These are phyloP conservation scores for Epiblema foenella DNA, from an alignment of 2,888 invertebrate genomes.

Conservation along the genomic window DNA sequence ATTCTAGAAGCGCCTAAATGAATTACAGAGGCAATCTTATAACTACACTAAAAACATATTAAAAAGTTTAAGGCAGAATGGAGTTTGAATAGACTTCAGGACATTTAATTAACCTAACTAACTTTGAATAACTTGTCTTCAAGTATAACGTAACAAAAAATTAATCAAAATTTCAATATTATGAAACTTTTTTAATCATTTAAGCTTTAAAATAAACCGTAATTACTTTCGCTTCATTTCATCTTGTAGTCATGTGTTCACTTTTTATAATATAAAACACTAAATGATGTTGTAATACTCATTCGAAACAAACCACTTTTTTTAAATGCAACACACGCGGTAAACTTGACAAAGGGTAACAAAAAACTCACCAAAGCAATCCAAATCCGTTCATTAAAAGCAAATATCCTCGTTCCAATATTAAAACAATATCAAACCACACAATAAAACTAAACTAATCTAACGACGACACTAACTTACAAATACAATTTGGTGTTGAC, in stretches of 20 bases:
- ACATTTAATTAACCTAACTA: conserved; percentile 42
- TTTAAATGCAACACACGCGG: conserved; percentile 38
- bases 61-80: conserved; percentile 9
- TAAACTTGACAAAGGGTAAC: conserved; percentile 42
- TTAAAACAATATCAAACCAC: conserved; percentile 52
- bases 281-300: not conserved
- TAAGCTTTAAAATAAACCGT: conserved; percentile 9
- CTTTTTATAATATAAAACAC: not conserved
- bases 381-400: conserved; percentile 82
- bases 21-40: conserved; percentile 28
- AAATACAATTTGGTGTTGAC: conserved; percentile 78
- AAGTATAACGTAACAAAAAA: conserved; percentile 1
- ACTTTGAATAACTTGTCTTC: conserved; percentile 31
- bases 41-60: not conserved
- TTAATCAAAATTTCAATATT: conserved; percentile 24
- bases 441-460: conserved; percentile 61
- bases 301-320: not conserved
- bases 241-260: too few species aligned
- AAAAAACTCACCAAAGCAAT: conserved; percentile 77
- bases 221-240: not conserved
- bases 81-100: conserved; percentile 10
- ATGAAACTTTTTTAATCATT: conserved; percentile 24
- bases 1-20: conserved; percentile 22
- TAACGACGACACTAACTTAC: conserved; percentile 48
- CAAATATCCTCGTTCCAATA: conserved; percentile 52